These are phyloP conservation scores for Pandion haliaetus DNA, from an alignment of 2,113 vertebrate genomes.

Conservation along the genomic window DNA sequence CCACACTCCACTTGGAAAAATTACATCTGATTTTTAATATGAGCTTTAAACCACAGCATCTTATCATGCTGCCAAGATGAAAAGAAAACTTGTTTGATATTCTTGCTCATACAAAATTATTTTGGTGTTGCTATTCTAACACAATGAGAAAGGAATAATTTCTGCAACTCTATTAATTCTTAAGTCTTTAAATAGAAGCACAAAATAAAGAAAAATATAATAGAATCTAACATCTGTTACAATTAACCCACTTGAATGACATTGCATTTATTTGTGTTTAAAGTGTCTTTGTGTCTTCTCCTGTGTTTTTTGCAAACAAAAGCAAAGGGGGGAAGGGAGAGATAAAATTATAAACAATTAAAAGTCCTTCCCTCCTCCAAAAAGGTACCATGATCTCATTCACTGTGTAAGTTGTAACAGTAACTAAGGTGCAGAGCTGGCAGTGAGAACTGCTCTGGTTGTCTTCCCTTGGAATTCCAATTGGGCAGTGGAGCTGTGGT, in stretches of 20 bases:
- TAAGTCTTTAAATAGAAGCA: background rate
- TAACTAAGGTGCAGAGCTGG: background rate
- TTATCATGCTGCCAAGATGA: background rate
- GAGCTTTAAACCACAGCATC: background rate
- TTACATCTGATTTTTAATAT: background rate
- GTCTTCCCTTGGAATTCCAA: background rate
- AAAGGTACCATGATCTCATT: background rate
- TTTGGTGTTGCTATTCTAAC: background rate
- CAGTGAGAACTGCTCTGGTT: background rate
- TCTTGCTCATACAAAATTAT: background rate
- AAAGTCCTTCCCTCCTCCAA: background rate
- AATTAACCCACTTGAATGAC: background rate
- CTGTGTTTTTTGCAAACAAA: background rate
- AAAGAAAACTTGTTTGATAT: background rate
- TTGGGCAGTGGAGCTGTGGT: background rate
- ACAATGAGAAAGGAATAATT: background rate
- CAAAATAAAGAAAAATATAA: background rate
- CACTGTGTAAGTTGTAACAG: background rate
- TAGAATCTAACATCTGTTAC: background rate
- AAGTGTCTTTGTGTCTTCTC: background rate
- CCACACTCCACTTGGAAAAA: background rate
- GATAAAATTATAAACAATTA: background rate
- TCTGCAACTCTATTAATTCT: background rate
- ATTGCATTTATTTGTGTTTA: background rate
- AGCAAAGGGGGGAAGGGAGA: background rate